Evolutionary conservation across 2,888 invertebrate genomes (phyloP), one percentile per base, ranked within the genome.

Genomic region (Pterostichus niger): DNA sequence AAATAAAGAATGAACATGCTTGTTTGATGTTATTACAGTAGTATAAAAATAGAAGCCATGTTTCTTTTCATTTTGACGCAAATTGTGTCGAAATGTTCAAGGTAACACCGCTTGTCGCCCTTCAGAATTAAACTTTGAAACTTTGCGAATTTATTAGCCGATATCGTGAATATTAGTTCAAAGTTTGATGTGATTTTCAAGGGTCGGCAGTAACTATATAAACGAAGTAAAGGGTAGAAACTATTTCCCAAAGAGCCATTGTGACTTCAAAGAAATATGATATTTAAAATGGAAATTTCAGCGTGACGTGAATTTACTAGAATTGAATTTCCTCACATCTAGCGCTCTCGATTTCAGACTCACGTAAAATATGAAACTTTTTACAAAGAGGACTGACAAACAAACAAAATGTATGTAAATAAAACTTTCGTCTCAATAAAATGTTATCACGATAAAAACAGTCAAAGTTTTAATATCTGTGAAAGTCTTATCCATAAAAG

Each of bases 351-450:
- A 44, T 44, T 44, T 44, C 44, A 44, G 13, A 49, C 49, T 0
- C 49, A 49, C n/a, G 49, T 49, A 49, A 49, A 49, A 49, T 49
- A 49, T 49, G 13, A 49, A 49, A 49, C 49, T 49, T 49, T 49
- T n/a, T n/a, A n/a, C 13, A 49, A 49, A 49, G 10, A 49, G 49
- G n/a, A 10, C n/a, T 13, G 40, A 40, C 49, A 17, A 24, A 49
- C 49, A 49, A 49, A 49, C n/a, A 49, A 11, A 49, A 64, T 64
- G 33, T 40, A 44, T 71, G 68, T 71, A 71, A 71, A 46, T 44
- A 24, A 17, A 71, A 71, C 68, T 71, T 71, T 64, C 64, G 33
- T 59, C 33, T 15, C 64, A 64, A 40, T 64, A 31, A 59, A 59
- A 31, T 59, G 0, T 71, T 71, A 44, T 40, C 44, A 71, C 44